Evolutionary conservation across 1,140 invertebrate genomes (phyloP), one percentile per base, ranked within the genome.

Genomic region (Cydia amplana): DNA sequence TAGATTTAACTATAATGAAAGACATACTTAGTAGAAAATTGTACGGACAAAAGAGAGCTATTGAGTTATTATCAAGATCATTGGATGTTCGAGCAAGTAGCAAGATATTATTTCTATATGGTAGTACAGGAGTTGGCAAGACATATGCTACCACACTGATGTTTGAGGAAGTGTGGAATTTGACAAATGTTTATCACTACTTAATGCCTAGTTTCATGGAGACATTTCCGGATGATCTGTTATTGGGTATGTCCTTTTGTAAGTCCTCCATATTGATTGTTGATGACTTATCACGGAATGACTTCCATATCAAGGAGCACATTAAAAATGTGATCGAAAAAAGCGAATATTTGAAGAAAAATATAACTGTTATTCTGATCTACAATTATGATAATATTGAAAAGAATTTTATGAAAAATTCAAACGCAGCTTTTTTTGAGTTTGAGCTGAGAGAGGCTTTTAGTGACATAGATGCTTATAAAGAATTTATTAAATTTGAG

Each of bases 51-150:
- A 10, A 78, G 16, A 73, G 77, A 73, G 91, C 87, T 63, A 74
- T 85, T 25, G 73, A 85, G 60, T 73, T 64, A 60, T 80, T 92
- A 14, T 75, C 88, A 46, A 72, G 84, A 16, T 75, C 85, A 65
- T 75, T 93, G 25, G 75, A 85, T 70, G 67, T 49, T 65, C 72
- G 85, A 63, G 78, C 65, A 9, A 78, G 32, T 18, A 83, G 74
- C 63, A 92, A 92, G 84, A 81, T 92, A 2, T 74, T 92, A 67
- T 73, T 91, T 72, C 82, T 92, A 20, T 89, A 86, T 84, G 92
- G 92, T 73, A 84, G 89, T 12, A 92, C 91, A 65, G 92, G 92
- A 73, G 88, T 91, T 32, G 92, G 92, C 1, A 93, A 93, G 76
- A 91, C 91, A 74, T 89, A 82, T 74, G 77, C 85, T 49, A 74